phyloP scores from a whole-genome alignment of 2,113 vertebrate species.

The Chauna torquata region DNA sequence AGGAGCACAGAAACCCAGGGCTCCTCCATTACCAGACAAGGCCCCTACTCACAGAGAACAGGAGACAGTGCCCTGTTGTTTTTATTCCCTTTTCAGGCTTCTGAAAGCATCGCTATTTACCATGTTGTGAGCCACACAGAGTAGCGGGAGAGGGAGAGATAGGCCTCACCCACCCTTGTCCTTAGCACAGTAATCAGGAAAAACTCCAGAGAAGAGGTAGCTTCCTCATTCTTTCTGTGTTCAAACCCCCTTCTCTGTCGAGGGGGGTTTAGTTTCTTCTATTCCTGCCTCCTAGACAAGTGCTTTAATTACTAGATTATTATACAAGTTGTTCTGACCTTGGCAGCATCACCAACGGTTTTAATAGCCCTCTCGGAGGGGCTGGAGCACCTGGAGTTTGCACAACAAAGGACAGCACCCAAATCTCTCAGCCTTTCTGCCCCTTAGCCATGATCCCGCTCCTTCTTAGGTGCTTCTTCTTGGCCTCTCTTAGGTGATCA shows the following conservation, averaged over 20 bases:
- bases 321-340: background rate
- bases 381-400: background rate
- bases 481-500: background rate
- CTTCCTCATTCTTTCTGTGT: background rate
- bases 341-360: background rate
- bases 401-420: background rate
- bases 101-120: background rate
- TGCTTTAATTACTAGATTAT: background rate
- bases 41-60: background rate
- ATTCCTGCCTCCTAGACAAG: background rate
- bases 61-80: background rate
- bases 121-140: accelerated
- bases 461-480: background rate
- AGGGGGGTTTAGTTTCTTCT: background rate
- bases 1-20: background rate
- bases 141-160: background rate
- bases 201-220: background rate
- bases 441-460: background rate
- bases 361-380: background rate
- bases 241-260: background rate
- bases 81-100: background rate
- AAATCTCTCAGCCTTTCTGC: background rate
- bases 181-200: background rate
- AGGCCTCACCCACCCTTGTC: background rate
- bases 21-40: background rate